Conservation (phyloP, 2,113 vertebrate species). For the Kryptolebias marmoratus region DNA sequence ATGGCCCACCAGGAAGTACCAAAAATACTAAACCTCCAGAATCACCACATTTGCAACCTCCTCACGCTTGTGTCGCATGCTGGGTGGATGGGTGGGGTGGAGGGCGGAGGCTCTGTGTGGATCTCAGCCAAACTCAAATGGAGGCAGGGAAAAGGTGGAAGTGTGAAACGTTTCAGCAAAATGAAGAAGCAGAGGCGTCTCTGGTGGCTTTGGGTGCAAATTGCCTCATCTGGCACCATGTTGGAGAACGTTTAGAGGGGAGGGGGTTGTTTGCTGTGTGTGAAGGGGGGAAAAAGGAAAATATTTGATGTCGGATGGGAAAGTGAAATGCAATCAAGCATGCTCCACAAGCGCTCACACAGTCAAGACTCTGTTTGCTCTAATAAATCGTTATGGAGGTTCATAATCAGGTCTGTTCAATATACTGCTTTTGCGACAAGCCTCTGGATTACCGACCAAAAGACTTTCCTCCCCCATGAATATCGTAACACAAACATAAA, state of each 20-base stretch:
- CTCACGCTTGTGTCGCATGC: conserved; percentile 15
- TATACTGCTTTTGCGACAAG: not conserved
- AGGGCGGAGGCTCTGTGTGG: conserved; percentile 30
- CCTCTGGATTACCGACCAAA: not conserved
- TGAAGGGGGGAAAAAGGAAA: conserved; percentile 11
- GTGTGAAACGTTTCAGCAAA: conserved; percentile 43
- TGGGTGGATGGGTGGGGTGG: conserved; percentile 10
- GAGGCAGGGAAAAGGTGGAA: conserved; percentile 53
- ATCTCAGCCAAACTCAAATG: conserved; percentile 45
- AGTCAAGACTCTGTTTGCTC: not conserved
- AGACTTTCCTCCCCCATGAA: not conserved
- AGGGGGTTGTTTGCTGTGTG: conserved; percentile 24
- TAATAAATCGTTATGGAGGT: conserved; percentile 1
- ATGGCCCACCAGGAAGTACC: no score
- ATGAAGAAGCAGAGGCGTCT: conserved; percentile 62
- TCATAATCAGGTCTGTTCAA: not conserved
- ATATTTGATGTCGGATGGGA: conserved; percentile 12
- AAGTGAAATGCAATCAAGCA: conserved; percentile 8
- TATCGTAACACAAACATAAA: not conserved
- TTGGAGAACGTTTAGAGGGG: conserved; percentile 47
- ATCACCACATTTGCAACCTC: not conserved
- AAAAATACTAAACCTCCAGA: no score
- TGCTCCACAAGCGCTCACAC: not conserved
- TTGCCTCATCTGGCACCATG: conserved; percentile 38
- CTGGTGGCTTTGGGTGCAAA: conserved; percentile 39